Base-by-base conservation (phyloP, 2,797 vertebrate species). In the Vespertilio murinus region DNA sequence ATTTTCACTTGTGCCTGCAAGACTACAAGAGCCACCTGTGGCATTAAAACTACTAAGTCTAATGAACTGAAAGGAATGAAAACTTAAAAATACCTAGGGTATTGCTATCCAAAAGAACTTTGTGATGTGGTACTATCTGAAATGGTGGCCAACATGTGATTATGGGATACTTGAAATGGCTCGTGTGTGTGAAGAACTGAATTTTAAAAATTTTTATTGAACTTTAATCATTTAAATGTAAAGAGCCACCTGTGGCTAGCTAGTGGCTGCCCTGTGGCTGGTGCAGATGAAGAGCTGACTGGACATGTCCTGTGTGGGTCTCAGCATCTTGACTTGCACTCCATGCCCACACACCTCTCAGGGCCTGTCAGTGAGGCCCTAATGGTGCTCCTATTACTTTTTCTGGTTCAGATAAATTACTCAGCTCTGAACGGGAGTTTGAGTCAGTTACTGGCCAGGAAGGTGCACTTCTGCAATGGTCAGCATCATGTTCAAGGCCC, bases 211-310 rank as follows among this genome's bases (percentile, higher is more conserved):
- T 9, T 13, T 83, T 61, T 14, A 5, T 47, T 54, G 73, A 23
- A 30, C 23, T 47, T 61, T 33, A 67, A 73, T 65, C 45, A 82
- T n/a, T 88, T 25, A 38, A 61, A 64, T 8, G 20, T 35, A 52
- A 80, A 35, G 3, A 8, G 38, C 22, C 45, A 10, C 20, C 4
- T 16, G 64, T 28, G 78, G 22, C 18, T 61, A 9, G 22, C 18
- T 61, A 9, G 12, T 64, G 54, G 47, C 67, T 11, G 8, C 54
- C 67, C 35, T 23, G 6, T 5, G 30, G 71, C 8, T 9, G 23
- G 12, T 0, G 0, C 14, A 47, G 67, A 11, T 16, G 14, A 22
- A n/a, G 33, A 59, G 14, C 12, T 0, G 3, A 1, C 6, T 14
- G 38, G 23, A 25, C 25, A 0, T 38, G 20, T 67, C 49, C 59